Percentiles rank a stretch among this genome's conserved stretches.
Evolutionary conservation across 2,113 vertebrate species (phyloP).

Genomic region (Petromus typicus): DNA sequence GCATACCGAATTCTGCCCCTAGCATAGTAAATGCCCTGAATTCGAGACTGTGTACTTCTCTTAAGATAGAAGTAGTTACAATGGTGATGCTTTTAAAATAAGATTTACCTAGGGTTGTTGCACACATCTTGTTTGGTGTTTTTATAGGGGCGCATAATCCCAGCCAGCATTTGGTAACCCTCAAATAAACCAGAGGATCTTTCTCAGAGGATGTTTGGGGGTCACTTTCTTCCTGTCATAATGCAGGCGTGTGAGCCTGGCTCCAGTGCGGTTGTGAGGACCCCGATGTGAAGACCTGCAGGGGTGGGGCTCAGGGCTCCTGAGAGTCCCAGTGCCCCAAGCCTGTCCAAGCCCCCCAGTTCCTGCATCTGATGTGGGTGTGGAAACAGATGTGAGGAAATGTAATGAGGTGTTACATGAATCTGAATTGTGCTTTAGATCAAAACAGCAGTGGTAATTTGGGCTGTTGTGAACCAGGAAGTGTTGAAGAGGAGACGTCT

Average conservation of each 20-base stretch:
- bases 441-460: neutral
- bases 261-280: accelerated
- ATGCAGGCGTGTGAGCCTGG: neutral
- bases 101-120: neutral
- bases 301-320: neutral
- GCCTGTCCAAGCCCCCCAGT: neutral
- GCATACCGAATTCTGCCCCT: neutral
- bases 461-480: neutral
- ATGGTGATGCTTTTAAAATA: neutral
- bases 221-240: neutral
- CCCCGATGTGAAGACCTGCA: neutral
- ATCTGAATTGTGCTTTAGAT: neutral
- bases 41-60: neutral
- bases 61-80: neutral
- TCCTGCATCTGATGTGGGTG: neutral
- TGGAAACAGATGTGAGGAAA: neutral
- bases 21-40: too few relatives aligned
- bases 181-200: neutral
- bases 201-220: neutral
- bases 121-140: neutral
- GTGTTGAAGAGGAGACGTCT: neutral
- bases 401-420: neutral
- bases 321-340: neutral
- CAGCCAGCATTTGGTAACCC: neutral
- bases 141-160: neutral